Evolutionary conservation across 2,888 invertebrate genomes (phyloP), one percentile per base, ranked within the genome.

Genomic region (Cactoblastis cactorum): DNA sequence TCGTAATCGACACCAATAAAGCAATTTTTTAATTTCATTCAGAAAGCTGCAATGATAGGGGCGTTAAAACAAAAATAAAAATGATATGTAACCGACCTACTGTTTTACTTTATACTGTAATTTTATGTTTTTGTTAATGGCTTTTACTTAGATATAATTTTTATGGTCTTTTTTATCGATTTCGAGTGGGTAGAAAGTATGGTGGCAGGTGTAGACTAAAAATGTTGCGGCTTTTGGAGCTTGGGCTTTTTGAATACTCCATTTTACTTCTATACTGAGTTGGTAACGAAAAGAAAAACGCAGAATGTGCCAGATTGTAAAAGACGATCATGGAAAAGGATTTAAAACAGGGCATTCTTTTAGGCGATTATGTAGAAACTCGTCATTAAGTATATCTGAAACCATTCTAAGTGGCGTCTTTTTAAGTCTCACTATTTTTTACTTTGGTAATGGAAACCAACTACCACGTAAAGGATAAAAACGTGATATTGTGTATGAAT

Each of bases 51-150:
- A n/a, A n/a, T 50, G 52, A 57, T 57, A 48, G 47, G 54, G 54
- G 53, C 19, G 11, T 38, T n/a, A n/a, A n/a, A n/a, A n/a, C n/a
- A n/a, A n/a, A n/a, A n/a, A n/a, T n/a, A 35, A 53, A 56, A 61
- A 57, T 65, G 62, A 60, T 62, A 56, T 56, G 53, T 53, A 51
- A 50, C 55, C 53, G 58, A 62, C 67, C 57, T 61, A 57, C 56
- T 54, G 62, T 67, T 69, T 70, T 74, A 71, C 14, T 74, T 77
- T 71, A 69, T 57, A 56, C 61, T 55, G 61, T 65, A 64, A 61
- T 69, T 75, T 75, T 69, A 79, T 73, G 71, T 71, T 69, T 71
- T 63, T 68, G 75, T 77, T 83, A 81, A 81, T 80, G 75, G 74
- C 64, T 70, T 78, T 77, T 73, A 80, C 79, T 80, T 78, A 75